A percentile compares a stretch with the other conserved stretches of the same genome.
Evolutionary conservation across 2,113 vertebrate species (phyloP).

Genomic region (Corythaeola cristata): DNA sequence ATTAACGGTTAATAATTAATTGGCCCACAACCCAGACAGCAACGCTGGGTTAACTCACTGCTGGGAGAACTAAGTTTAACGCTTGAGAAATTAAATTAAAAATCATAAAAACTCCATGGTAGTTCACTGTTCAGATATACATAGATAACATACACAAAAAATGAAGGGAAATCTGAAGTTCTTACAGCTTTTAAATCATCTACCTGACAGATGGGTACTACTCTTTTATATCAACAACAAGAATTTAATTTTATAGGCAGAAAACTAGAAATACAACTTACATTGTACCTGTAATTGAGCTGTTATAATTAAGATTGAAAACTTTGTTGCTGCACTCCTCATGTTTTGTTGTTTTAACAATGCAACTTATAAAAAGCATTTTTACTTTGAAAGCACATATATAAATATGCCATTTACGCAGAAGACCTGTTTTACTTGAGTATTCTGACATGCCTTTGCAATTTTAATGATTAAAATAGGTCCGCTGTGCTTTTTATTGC

Average conservation of each 20-base stretch:
- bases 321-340: not conserved
- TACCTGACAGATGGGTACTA: not conserved
- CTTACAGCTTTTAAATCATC: not conserved
- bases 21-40: not conserved
- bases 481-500: slow-evolving; percentile 39
- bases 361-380: not conserved
- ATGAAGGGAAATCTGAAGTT: not conserved
- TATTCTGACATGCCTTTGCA: slow-evolving; percentile 19
- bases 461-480: slow-evolving; percentile 52
- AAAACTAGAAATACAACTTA: not conserved
- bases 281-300: not conserved
- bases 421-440: not conserved
- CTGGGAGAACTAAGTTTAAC: not conserved
- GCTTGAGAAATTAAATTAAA: not conserved
- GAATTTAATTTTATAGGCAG: not conserved
- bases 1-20: not conserved
- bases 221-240: not conserved
- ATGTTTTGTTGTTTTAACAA: not conserved
- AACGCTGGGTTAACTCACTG: not conserved
- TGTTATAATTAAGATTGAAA: slow-evolving; percentile 29
- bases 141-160: not conserved
- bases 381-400: slow-evolving; percentile 16
- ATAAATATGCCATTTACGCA: slow-evolving; percentile 22
- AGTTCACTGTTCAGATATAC: not conserved
- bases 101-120: not conserved